These are phyloP conservation scores for Stichodactyla helianthus DNA, from an alignment of 64 coral and sea anemone species.

Conservation along the genomic window DNA sequence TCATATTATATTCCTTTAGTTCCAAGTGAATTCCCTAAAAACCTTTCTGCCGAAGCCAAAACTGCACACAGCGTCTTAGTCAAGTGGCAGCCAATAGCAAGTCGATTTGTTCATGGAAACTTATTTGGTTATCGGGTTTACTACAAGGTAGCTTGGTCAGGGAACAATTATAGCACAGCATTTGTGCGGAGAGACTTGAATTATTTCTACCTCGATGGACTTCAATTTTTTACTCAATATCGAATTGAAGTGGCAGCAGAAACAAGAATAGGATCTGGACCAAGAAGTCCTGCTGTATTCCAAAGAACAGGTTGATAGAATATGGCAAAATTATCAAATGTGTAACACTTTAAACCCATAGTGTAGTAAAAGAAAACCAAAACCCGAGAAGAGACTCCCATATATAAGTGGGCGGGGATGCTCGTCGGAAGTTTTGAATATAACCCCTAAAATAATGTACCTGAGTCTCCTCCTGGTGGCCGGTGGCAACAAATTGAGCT, in stretches of 20 bases:
- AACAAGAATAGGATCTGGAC: background rate
- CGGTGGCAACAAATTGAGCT: no score
- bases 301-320: background rate
- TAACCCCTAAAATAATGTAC: no score
- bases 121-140: background rate
- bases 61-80: background rate
- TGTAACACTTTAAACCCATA: no score
- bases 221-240: background rate
- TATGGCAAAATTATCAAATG: background rate
- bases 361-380: no score
- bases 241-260: background rate
- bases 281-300: background rate
- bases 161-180: background rate
- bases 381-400: no score
- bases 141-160: conserved; percentile 5
- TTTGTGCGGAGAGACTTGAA: background rate
- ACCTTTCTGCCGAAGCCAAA: background rate
- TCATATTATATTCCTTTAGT: background rate
- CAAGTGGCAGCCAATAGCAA: background rate
- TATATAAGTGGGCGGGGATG: no score
- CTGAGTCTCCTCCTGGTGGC: no score
- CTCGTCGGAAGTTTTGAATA: no score
- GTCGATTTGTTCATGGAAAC: background rate
- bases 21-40: background rate
- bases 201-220: background rate